Percentiles rank a stretch among this genome's conserved stretches.
Conservation (phyloP, 1,140 invertebrate species). For the Tenebrio molitor region DNA sequence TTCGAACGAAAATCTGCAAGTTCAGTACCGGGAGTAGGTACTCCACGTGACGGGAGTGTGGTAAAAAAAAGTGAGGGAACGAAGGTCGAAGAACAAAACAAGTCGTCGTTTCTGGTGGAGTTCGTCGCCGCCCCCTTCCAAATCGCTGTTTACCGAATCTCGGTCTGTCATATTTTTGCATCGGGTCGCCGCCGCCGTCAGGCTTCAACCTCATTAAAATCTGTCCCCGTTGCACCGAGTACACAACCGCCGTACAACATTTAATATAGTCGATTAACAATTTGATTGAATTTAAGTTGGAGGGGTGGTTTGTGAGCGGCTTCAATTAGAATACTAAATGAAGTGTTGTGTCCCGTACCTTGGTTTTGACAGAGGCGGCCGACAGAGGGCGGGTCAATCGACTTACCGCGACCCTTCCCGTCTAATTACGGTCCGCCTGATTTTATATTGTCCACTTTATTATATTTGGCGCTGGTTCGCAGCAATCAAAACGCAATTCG, state of each 20-base stretch:
- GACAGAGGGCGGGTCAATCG: conserved; percentile 23
- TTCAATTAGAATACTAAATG: conserved; percentile 46
- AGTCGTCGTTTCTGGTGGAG: background rate
- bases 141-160: conserved; percentile 46
- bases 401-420: conserved; percentile 19
- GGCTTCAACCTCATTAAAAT: conserved; percentile 45
- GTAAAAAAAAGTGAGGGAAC: too few relatives aligned
- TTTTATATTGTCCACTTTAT: conserved; percentile 46
- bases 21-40: too few relatives aligned
- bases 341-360: conserved; percentile 38
- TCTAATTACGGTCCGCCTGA: conserved; percentile 39
- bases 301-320: conserved; percentile 5
- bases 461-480: conserved; percentile 36
- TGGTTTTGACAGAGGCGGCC: conserved; percentile 31
- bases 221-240: conserved; percentile 10
- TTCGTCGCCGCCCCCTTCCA: background rate
- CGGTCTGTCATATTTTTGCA: conserved; percentile 44
- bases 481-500: conserved; percentile 27
- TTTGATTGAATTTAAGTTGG: conserved; percentile 43
- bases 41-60: too few relatives aligned
- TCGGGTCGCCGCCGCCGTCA: conserved; percentile 1
- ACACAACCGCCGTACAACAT: conserved; percentile 33
- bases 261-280: conserved; percentile 47
- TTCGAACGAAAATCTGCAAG: too few relatives aligned
- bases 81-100: too few relatives aligned